Percentiles rank a stretch among this genome's conserved stretches.
Conservation (phyloP, 1,140 invertebrate genomes). For the Formica selysi region DNA sequence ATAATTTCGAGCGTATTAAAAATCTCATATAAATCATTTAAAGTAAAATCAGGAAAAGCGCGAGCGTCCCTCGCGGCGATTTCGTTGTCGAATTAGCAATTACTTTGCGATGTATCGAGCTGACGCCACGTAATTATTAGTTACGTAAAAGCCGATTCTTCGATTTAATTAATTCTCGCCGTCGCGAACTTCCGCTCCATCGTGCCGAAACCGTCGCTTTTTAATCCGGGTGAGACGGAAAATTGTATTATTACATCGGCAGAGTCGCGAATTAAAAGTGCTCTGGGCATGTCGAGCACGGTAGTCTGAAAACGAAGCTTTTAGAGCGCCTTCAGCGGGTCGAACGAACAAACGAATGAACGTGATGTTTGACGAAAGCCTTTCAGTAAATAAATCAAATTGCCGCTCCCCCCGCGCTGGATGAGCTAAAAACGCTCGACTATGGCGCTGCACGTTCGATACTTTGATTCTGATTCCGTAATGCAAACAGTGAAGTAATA, state of each 20-base stretch:
- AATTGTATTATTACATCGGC: conserved; percentile 65
- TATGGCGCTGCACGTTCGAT: conserved; percentile 65
- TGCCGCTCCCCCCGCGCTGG: conserved; percentile 38
- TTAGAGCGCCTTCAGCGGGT: conserved; percentile 55
- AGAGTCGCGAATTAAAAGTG: conserved; percentile 58
- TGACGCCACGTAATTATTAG: conserved; percentile 21
- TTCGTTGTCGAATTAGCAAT: conserved; percentile 15
- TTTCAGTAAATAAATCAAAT: conserved; percentile 75
- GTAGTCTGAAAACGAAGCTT: conserved; percentile 67
- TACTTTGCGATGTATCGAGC: conserved; percentile 4
- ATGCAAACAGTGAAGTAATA: conserved; percentile 55
- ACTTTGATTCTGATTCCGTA: conserved; percentile 67
- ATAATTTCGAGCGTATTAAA: background rate
- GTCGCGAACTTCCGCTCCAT: background rate
- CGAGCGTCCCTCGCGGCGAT: background rate
- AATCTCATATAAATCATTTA: background rate
- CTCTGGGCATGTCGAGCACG: background rate
- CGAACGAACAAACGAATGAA: conserved; percentile 67
- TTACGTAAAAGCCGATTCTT: conserved; percentile 46
- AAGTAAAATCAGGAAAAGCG: conserved; percentile 9
- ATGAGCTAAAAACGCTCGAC: conserved; percentile 64
- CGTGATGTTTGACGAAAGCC: conserved; percentile 69
- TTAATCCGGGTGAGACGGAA: conserved; percentile 54
- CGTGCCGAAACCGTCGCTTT: background rate
- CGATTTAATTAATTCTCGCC: conserved; percentile 59